Percentiles rank a stretch among this genome's conserved stretches.
phyloP scores from a whole-genome alignment of 2,888 invertebrate species.

The Cynaeus angustus region DNA sequence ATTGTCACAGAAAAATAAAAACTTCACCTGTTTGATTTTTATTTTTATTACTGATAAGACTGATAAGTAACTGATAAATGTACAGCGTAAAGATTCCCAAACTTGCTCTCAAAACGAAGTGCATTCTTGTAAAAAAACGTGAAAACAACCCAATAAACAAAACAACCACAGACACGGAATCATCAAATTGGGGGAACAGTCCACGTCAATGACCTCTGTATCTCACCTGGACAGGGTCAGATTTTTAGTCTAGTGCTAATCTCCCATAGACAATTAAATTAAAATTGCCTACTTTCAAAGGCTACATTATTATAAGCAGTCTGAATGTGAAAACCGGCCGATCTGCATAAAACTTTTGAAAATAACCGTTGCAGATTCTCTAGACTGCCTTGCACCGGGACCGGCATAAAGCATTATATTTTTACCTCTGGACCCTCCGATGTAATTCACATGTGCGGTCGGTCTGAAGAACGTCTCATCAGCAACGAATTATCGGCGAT shows the following conservation, averaged over 20 bases:
- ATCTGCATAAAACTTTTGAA: conserved; percentile 33
- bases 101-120: too few species aligned
- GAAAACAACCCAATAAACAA: too few species aligned
- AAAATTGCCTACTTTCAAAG: conserved; percentile 17
- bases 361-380: conserved; percentile 43
- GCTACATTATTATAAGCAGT: not conserved
- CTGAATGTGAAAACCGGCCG: conserved; percentile 24
- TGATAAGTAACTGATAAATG: too few species aligned
- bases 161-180: not conserved
- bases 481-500: conserved; percentile 6
- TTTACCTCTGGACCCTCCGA: conserved; percentile 40
- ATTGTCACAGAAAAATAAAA: too few species aligned
- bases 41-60: too few species aligned
- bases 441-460: conserved; percentile 19
- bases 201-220: conserved; percentile 32
- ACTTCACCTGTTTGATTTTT: too few species aligned
- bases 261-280: conserved; percentile 20
- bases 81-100: too few species aligned
- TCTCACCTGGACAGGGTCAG: conserved; percentile 31
- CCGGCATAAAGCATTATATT: conserved; percentile 37
- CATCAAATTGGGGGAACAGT: conserved; percentile 7
- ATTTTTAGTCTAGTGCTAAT: conserved; percentile 34
- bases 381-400: conserved; percentile 27
- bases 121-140: too few species aligned
- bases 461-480: conserved; percentile 5